phyloP scores from a whole-genome alignment of 2,888 invertebrate genomes.

The Scaptomyza caliginosa region DNA sequence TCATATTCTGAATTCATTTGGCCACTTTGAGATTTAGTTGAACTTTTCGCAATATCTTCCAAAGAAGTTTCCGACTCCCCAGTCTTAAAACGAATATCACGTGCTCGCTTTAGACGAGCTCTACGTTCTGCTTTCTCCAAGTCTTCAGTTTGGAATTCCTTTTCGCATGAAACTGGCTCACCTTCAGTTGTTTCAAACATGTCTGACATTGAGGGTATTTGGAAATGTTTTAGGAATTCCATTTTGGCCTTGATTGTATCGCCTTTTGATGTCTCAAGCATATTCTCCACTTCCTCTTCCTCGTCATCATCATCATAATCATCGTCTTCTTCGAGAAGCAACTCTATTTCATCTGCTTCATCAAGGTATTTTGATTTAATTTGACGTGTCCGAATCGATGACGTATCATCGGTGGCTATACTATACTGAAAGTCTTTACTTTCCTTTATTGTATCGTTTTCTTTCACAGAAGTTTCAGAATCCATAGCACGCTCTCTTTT shows the following conservation, averaged over 20 bases:
- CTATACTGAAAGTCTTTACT: neutral
- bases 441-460: neutral
- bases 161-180: neutral
- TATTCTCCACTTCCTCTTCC: neutral
- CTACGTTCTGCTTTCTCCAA: neutral
- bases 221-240: slow-evolving; percentile 27
- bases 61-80: slow-evolving; percentile 3
- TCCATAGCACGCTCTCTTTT: slow-evolving; percentile 9
- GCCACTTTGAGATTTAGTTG: neutral
- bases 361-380: neutral
- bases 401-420: neutral
- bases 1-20: neutral
- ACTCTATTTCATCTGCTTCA: slow-evolving; percentile 1
- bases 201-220: slow-evolving; percentile 40
- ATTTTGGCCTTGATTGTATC: slow-evolving; percentile 28
- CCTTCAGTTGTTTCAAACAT: neutral
- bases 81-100: slow-evolving; percentile 15
- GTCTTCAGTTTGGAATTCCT: neutral
- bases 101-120: slow-evolving; percentile 10
- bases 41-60: neutral
- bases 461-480: neutral
- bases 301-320: slow-evolving; percentile 2
- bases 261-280: neutral
- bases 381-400: neutral
- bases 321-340: neutral